These are phyloP conservation scores for Avahi laniger DNA, from an alignment of 2,797 vertebrate species.

Conservation along the genomic window DNA sequence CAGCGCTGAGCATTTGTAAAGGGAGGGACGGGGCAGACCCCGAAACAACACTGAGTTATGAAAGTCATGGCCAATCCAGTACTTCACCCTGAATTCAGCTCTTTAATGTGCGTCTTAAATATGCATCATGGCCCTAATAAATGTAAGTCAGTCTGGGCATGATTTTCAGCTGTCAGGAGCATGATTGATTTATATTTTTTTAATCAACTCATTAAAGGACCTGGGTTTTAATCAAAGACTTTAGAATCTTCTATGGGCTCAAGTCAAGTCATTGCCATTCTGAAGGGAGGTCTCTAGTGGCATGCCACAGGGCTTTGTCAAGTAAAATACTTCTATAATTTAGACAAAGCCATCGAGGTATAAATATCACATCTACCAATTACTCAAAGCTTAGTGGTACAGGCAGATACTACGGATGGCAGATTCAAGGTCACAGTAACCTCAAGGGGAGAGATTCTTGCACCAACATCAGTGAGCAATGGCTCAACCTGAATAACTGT, in stretches of 20 bases:
- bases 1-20: not conserved
- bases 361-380: not conserved
- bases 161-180: constrained; percentile 48
- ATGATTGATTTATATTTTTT: not conserved
- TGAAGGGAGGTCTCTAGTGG: not conserved
- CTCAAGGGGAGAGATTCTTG: not conserved
- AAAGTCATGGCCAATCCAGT: constrained; percentile 69
- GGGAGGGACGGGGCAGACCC: not conserved
- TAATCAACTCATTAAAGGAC: constrained; percentile 42
- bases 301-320: not conserved
- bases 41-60: constrained; percentile 35
- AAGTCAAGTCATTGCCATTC: not conserved
- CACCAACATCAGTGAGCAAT: not conserved
- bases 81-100: constrained; percentile 48
- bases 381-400: not conserved
- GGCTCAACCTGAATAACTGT: not conserved
- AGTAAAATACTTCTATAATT: not conserved
- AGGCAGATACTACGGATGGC: not conserved
- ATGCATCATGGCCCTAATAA: constrained; percentile 38
- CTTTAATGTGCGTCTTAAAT: constrained; percentile 71
- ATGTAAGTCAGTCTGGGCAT: constrained; percentile 63
- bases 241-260: not conserved
- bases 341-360: not conserved
- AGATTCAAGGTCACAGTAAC: not conserved
- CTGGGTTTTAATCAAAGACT: constrained; percentile 28